Percentiles rank a stretch among this genome's conserved stretches.
These are phyloP conservation scores for Macrotis lagotis DNA, from an alignment of 2,113 vertebrate species.

Conservation along the genomic window DNA sequence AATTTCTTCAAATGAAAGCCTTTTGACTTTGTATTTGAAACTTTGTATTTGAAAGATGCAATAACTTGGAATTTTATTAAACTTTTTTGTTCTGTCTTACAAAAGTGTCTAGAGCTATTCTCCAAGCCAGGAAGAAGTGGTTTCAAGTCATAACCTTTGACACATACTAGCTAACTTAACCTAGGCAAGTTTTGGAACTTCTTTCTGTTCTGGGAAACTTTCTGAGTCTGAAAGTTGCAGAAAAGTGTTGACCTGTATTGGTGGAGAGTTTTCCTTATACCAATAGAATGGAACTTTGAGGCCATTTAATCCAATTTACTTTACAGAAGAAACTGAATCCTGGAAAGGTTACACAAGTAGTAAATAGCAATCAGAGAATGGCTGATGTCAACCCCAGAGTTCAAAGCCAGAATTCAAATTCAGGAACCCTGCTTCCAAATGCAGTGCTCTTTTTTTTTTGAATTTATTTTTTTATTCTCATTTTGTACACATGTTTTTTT, in stretches of 20 bases:
- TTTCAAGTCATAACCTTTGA: neutral
- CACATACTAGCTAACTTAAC: neutral
- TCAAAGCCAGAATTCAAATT: no score
- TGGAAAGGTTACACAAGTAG: no score
- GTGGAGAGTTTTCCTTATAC: neutral
- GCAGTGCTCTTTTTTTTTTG: no score
- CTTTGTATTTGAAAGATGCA: slow-evolving; percentile 31
- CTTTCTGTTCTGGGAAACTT: neutral
- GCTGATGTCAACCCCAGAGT: no score
- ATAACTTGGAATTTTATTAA: slow-evolving; percentile 41
- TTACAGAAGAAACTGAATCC: no score
- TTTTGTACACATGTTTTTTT: no score
- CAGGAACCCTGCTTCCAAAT: no score
- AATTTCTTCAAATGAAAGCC: neutral
- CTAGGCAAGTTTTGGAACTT: neutral
- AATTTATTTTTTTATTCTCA: no score
- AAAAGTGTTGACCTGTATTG: neutral
- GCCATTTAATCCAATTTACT: no score
- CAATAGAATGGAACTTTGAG: no score
- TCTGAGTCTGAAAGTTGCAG: neutral
- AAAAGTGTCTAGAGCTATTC: slow-evolving; percentile 67
- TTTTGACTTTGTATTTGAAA: neutral
- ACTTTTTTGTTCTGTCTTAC: neutral
- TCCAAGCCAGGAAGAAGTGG: neutral
- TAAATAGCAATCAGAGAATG: no score